Conservation (phyloP, 30 jellyfish, hydroid and myxozoan species). For the Hydra vulgaris region DNA sequence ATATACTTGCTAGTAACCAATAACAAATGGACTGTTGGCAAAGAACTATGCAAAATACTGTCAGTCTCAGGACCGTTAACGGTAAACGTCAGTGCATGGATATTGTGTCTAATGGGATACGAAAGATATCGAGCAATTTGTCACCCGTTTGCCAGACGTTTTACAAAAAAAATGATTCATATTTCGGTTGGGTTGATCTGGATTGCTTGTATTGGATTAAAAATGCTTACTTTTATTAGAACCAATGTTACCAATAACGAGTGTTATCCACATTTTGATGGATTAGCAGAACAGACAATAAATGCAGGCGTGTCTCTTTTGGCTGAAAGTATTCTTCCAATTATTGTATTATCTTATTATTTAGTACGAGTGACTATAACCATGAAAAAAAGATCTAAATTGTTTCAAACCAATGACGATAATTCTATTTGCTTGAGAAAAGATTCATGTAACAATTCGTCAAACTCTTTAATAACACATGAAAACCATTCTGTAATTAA, state of each 20-base stretch:
- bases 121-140: slow-evolving; percentile 24
- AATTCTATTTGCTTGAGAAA: too few relatives aligned
- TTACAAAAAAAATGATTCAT: background rate
- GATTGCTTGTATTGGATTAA: slow-evolving; percentile 7
- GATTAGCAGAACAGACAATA: background rate
- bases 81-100: slow-evolving; percentile 30
- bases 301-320: slow-evolving; percentile 2
- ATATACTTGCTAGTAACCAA: background rate
- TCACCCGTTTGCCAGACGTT: slow-evolving; percentile 11
- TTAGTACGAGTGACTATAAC: slow-evolving; percentile 8
- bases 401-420: too few relatives aligned
- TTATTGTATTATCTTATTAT: slow-evolving; percentile 3
- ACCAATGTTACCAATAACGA: background rate
- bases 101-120: slow-evolving; percentile 23
- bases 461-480: too few relatives aligned
- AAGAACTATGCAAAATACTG: background rate
- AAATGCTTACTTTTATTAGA: background rate
- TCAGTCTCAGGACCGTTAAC: slow-evolving; percentile 9
- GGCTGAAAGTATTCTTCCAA: slow-evolving; percentile 18
- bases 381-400: too few relatives aligned
- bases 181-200: slow-evolving; percentile 2
- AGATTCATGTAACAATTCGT: too few relatives aligned
- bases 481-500: too few relatives aligned
- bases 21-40: slow-evolving; percentile 4
- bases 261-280: background rate